phyloP scores from a whole-genome alignment of 1,140 invertebrate species.

The Drosophila aff. region DNA sequence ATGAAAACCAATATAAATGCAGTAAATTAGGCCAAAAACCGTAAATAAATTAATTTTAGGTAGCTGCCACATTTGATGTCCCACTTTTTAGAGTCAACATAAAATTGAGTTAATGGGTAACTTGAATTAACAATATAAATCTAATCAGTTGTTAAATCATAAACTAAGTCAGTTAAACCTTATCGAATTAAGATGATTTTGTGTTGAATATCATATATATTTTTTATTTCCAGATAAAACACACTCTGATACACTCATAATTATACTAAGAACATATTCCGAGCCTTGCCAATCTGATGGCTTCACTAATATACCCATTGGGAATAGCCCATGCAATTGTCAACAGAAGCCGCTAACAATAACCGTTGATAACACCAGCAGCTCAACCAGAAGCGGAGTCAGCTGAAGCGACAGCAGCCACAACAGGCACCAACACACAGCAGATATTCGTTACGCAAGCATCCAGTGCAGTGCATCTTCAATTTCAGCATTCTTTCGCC shows the following conservation, averaged over 20 bases:
- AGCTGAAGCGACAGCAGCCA: slow-evolving; percentile 11
- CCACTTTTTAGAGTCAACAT: slow-evolving; percentile 5
- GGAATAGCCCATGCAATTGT: slow-evolving; percentile 6
- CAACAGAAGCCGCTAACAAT: slow-evolving; percentile 52
- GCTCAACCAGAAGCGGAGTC: slow-evolving; percentile 12
- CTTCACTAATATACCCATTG: slow-evolving; percentile 10
- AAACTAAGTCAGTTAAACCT: not conserved
- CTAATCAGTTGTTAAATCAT: not conserved
- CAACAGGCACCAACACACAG: slow-evolving; percentile 17
- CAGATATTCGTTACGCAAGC: slow-evolving; percentile 38
- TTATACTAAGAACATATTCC: not conserved
- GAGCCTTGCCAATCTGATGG: not conserved
- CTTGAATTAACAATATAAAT: not conserved
- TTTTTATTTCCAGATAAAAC: not conserved
- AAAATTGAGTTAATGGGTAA: not conserved
- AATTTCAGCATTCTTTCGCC: slow-evolving; percentile 78
- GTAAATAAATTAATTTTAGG: not conserved
- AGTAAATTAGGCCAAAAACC: not conserved
- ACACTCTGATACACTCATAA: not conserved
- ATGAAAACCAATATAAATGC: not conserved
- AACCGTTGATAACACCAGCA: slow-evolving; percentile 47
- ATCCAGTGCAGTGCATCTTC: slow-evolving; percentile 61
- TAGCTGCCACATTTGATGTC: not conserved
- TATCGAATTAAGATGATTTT: not conserved
- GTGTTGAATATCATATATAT: not conserved